Evolutionary conservation across 2,797 vertebrate species (phyloP), one percentile per base, ranked within the genome.

Genomic region (Hippopotamyrus pictus): DNA sequence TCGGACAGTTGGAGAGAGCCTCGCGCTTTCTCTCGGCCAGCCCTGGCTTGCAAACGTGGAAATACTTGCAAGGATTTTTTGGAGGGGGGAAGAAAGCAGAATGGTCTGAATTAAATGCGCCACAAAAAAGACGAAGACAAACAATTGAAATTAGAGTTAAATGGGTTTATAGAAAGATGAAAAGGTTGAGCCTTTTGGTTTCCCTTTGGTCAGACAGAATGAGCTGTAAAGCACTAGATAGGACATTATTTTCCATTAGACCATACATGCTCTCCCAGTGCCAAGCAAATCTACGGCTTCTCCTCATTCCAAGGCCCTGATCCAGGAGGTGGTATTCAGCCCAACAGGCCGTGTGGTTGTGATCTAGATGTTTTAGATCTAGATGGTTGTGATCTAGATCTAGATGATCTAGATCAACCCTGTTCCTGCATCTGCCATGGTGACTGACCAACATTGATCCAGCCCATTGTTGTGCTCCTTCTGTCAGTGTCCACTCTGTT

Each of bases 1-100:
- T 89, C 33, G 90, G 90, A 91, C 89, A 90, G 86, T 79, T 89
- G 69, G 85, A 89, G 88, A 90, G 88, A 90, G 88, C 69, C 76
- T 48, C 57, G 65, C 88, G 86, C 50, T 88, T 90, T 87, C 90
- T 90, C 76, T 84, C 54, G 8, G 86, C 89, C 88, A 82, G 88
- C 84, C 59, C 89, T 92, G 91, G 87, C 91, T 90, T 84, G 76
- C 22, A 89, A 90, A 92, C 86, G 89, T 92, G 91, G 91, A 92
- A 91, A 91, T 90, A 82, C 90, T 91, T 91, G 90, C 89, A 90
- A 59, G 19, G n/a, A 69, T 89, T 86, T 51, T 90, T 90, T 79
- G 89, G 89, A 90, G 62, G 87, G 83, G 25, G 8, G 41, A 73
- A 37, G 22, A 50, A 82, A 19, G 5, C 11, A 44, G 87, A 91